phyloP scores from a whole-genome alignment of 2,888 invertebrate genomes.

The Drosophila prostipennis region DNA sequence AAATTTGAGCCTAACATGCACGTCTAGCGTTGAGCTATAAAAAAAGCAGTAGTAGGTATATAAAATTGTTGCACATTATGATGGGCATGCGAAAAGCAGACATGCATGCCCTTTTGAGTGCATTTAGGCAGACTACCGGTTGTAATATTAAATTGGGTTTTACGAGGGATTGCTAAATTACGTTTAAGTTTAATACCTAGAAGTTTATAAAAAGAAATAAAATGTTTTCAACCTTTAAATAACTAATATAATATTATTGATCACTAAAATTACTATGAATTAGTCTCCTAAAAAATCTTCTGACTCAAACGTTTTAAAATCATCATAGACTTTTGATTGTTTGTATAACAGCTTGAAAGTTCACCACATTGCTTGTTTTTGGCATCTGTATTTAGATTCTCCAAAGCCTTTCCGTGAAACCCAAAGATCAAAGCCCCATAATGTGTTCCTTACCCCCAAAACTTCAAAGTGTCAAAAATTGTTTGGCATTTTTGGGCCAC shows the following conservation, averaged over 20 bases:
- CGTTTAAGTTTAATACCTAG: background rate
- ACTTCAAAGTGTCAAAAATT: conserved; percentile 58
- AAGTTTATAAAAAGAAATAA: too few species aligned
- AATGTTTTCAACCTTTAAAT: too few species aligned
- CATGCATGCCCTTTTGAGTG: conserved; percentile 7
- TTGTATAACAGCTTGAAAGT: background rate
- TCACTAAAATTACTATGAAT: too few species aligned
- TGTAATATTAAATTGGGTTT: background rate
- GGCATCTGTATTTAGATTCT: conserved; percentile 4
- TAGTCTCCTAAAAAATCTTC: too few species aligned
- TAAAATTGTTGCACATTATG: conserved; percentile 46
- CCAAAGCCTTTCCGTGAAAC: conserved; percentile 2
- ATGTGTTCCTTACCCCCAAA: conserved; percentile 55
- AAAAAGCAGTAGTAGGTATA: background rate
- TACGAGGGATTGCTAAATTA: background rate
- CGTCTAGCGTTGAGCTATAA: conserved; percentile 33
- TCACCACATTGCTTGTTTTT: conserved; percentile 5
- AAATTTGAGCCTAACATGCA: conserved; percentile 56
- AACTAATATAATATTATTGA: too few species aligned
- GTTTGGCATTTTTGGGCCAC: conserved; percentile 58
- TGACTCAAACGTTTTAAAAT: too few species aligned
- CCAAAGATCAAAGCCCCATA: conserved; percentile 60
- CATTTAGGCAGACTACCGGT: background rate
- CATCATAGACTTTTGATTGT: background rate
- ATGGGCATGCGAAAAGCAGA: conserved; percentile 7